Percentiles rank a stretch among this genome's conserved stretches.
phyloP scores from a whole-genome alignment of 2,797 vertebrate genomes.

The Novumbra hubbsi region DNA sequence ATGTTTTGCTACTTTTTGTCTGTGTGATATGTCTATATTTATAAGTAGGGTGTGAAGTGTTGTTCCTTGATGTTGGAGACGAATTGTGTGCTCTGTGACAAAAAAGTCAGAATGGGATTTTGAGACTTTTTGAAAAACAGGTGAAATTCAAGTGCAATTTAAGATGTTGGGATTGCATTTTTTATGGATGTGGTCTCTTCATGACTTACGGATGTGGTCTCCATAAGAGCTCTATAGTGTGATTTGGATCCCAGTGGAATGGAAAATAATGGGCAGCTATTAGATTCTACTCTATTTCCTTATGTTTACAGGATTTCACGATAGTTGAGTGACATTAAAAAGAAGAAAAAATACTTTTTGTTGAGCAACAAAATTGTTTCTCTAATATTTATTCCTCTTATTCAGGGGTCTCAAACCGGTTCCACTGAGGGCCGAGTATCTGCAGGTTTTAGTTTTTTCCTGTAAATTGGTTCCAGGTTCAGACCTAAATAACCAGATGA shows the following conservation, averaged over 20 bases:
- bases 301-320: background rate
- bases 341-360: conserved; percentile 10
- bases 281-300: conserved; percentile 3
- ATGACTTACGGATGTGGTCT: conserved; percentile 51
- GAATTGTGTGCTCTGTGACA: background rate
- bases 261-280: conserved; percentile 10
- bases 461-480: too few relatives aligned
- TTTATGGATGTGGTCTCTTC: conserved; percentile 43
- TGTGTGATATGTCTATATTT: conserved; percentile 10
- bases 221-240: conserved; percentile 28
- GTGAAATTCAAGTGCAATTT: conserved; percentile 27
- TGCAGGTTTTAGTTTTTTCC: too few relatives aligned
- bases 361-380: conserved; percentile 32
- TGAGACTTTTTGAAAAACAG: conserved; percentile 6
- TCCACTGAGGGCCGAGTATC: too few relatives aligned
- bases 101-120: conserved; percentile 14
- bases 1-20: background rate
- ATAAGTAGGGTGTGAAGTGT: background rate
- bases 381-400: conserved; percentile 55
- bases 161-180: conserved; percentile 35
- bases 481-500: too few relatives aligned
- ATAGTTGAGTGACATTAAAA: background rate
- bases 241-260: conserved; percentile 13
- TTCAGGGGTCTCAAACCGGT: too few relatives aligned
- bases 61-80: conserved; percentile 16